Conservation (phyloP, 1,140 invertebrate genomes). For the Acromyrmex charruanus region DNA sequence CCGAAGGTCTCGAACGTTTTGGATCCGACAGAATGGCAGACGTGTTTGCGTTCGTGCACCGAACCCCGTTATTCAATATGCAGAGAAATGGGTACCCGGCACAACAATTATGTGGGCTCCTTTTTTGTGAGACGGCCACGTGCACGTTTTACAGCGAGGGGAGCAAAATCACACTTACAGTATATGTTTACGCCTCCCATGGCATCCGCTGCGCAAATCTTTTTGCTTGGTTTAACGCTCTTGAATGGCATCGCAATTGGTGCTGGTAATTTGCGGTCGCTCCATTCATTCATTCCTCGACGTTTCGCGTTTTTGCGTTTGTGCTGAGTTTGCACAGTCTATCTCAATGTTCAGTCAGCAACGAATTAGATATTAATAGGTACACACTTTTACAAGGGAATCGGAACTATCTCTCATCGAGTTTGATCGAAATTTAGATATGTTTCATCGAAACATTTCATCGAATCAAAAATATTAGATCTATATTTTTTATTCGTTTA, state of each 20-base stretch:
- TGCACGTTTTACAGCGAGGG: constrained; percentile 44
- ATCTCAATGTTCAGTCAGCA: background rate
- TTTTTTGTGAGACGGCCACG: constrained; percentile 54
- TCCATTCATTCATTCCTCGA: background rate
- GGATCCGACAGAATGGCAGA: background rate
- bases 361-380: background rate
- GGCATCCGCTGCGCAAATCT: constrained; percentile 13
- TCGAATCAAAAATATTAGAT: no score
- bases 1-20: constrained; percentile 9
- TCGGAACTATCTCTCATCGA: no score
- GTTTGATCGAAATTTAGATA: no score
- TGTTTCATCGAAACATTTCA: no score
- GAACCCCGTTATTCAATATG: constrained; percentile 46
- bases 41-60: background rate
- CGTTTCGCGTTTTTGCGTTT: background rate
- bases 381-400: no score
- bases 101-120: constrained; percentile 73
- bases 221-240: constrained; percentile 30
- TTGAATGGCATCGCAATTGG: constrained; percentile 5
- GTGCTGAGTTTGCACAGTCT: background rate
- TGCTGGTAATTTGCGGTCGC: constrained; percentile 36
- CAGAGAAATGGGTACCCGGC: constrained; percentile 5
- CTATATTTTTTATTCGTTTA: no score
- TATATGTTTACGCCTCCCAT: constrained; percentile 47
- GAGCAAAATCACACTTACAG: constrained; percentile 67